A percentile compares a stretch with the other conserved stretches of the same genome.
Evolutionary conservation across 2,797 vertebrate genomes (phyloP).

Genomic region (Gorsachius magnificus): DNA sequence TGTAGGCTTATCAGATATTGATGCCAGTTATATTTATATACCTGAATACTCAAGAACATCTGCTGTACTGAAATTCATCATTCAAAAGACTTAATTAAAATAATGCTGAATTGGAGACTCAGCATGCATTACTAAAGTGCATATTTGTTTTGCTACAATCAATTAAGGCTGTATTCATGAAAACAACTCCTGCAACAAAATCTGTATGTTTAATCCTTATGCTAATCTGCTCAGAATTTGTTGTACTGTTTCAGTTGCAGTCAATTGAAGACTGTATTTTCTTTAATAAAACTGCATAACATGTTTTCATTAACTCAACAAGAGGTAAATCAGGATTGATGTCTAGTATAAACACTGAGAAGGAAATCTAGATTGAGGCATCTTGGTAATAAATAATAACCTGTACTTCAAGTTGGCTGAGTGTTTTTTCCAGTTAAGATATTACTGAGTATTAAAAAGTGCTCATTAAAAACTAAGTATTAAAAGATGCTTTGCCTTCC

Average conservation of each 20-base stretch:
- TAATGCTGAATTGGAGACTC: slow-evolving; percentile 35
- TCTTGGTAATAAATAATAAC: slow-evolving; percentile 14
- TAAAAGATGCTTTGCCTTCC: background rate
- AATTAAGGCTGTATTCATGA: slow-evolving; percentile 62
- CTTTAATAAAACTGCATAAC: slow-evolving; percentile 41
- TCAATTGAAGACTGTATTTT: slow-evolving; percentile 50
- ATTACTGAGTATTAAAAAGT: slow-evolving; percentile 38
- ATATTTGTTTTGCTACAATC: slow-evolving; percentile 71
- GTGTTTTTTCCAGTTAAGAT: slow-evolving; percentile 14
- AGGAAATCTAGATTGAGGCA: background rate
- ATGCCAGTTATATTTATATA: slow-evolving; percentile 53
- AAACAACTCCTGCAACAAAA: slow-evolving; percentile 36
- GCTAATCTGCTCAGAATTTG: slow-evolving; percentile 44
- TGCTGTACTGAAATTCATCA: slow-evolving; percentile 58
- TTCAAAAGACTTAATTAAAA: slow-evolving; percentile 73
- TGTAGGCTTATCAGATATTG: slow-evolving; percentile 29
- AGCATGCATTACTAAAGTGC: slow-evolving; percentile 43
- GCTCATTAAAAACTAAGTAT: background rate
- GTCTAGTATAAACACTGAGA: slow-evolving; percentile 18
- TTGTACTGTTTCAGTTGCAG: slow-evolving; percentile 41
- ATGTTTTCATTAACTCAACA: slow-evolving; percentile 54
- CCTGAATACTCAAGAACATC: slow-evolving; percentile 67
- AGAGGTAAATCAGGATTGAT: slow-evolving; percentile 58
- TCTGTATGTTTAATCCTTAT: slow-evolving; percentile 40
- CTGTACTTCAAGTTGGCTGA: background rate